Evolutionary conservation across 2,797 vertebrate species (phyloP).

Genomic region (Mionectes olivaceus): DNA sequence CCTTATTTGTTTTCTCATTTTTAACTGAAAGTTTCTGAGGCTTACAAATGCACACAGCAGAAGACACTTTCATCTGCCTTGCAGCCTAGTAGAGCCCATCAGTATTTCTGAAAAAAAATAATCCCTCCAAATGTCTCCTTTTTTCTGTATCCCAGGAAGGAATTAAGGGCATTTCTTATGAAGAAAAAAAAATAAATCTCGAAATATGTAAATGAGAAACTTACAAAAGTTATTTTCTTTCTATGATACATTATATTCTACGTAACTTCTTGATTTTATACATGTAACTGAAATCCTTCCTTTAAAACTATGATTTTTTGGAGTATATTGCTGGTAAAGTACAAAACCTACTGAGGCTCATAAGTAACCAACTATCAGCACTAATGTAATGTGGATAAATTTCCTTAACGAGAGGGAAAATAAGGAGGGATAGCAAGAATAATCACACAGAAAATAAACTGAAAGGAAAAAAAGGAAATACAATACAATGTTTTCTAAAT

Average conservation of each 20-base stretch:
- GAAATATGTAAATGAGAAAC: neutral
- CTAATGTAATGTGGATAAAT: neutral
- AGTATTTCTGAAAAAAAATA: neutral
- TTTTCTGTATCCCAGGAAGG: neutral
- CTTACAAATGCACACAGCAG: neutral
- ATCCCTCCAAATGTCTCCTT: neutral
- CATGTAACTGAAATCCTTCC: neutral
- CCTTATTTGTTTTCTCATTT: neutral
- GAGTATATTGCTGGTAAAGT: neutral
- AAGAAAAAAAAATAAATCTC: neutral
- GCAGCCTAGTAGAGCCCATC: neutral
- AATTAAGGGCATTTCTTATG: neutral
- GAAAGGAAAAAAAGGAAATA: neutral
- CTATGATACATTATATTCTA: neutral
- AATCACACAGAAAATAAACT: neutral
- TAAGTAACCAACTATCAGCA: neutral
- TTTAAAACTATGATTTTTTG: neutral
- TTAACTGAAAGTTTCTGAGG: neutral
- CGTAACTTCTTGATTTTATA: neutral
- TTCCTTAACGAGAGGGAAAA: neutral
- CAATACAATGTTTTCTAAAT: neutral
- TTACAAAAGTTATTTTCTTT: neutral
- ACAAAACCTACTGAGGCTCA: neutral
- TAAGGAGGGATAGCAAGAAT: neutral
- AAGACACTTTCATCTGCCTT: neutral